These are phyloP conservation scores for Zaprionus capensis DNA, from an alignment of 1,140 invertebrate genomes.

Conservation along the genomic window DNA sequence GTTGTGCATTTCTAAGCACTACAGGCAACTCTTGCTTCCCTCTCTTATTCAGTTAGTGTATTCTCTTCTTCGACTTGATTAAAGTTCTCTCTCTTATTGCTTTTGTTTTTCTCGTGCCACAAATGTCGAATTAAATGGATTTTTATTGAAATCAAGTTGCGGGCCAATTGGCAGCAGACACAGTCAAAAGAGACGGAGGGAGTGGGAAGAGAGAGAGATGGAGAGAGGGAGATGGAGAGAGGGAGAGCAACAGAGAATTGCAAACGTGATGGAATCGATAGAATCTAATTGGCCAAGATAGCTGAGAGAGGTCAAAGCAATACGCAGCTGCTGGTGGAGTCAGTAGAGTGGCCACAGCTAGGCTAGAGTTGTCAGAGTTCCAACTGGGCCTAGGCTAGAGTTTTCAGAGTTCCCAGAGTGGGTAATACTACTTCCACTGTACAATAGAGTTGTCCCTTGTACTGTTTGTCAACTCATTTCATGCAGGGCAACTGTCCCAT, in stretches of 20 bases:
- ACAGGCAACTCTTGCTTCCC: not conserved
- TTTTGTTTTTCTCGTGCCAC: conserved; percentile 62
- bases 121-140: conserved; percentile 82
- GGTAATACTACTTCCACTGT: too few species aligned
- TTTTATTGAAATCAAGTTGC: conserved; percentile 79
- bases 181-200: not conserved
- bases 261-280: conserved; percentile 47
- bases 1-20: not conserved
- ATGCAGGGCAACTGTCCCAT: too few species aligned
- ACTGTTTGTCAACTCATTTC: fast-evolving
- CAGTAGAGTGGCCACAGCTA: not conserved
- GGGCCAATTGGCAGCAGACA: conserved; percentile 36
- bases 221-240: not conserved
- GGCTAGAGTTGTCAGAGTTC: not conserved
- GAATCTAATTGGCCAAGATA: conserved; percentile 74
- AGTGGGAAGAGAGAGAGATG: not conserved
- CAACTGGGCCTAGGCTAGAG: too few species aligned
- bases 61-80: not conserved
- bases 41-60: not conserved
- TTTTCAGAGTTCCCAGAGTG: too few species aligned
- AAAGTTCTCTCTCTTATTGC: conserved; percentile 2
- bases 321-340: conserved; percentile 7
- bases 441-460: too few species aligned
- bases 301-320: conserved; percentile 31
- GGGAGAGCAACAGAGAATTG: conserved; percentile 5